Percentiles rank a stretch among this genome's conserved stretches.
Conservation (phyloP, 2,888 invertebrate genomes). For the Lepidochitona cinerea region DNA sequence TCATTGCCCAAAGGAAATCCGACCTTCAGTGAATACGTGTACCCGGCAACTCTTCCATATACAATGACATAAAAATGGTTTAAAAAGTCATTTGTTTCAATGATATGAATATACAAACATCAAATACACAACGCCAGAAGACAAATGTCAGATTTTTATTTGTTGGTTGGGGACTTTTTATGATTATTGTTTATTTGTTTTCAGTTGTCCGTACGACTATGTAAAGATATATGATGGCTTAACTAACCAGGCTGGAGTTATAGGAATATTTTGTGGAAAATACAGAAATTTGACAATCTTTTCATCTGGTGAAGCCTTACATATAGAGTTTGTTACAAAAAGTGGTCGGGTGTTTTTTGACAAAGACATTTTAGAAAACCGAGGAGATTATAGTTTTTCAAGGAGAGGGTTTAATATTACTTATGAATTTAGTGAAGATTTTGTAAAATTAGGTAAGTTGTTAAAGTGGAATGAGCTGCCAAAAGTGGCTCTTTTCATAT, state of each 20-base stretch:
- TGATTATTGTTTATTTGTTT: constrained; percentile 49
- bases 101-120: too few species aligned
- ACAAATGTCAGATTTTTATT: too few species aligned
- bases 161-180: too few species aligned
- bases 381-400: constrained; percentile 74
- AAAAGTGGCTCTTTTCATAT: too few species aligned
- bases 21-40: too few species aligned
- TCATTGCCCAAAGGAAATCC: too few species aligned
- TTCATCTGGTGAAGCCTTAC: constrained; percentile 91
- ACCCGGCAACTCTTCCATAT: too few species aligned
- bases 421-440: constrained; percentile 98
- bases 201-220: constrained; percentile 98
- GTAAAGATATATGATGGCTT: constrained; percentile 97
- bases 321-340: constrained; percentile 92
- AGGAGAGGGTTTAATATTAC: constrained; percentile 99
- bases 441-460: constrained; percentile 94
- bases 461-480: too few species aligned
- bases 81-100: background rate
- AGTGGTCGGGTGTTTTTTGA: constrained; percentile 78
- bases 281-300: constrained; percentile 96
- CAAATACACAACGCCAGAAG: too few species aligned
- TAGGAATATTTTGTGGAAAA: constrained; percentile 97
- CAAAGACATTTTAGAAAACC: constrained; percentile 45
- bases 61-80: too few species aligned
- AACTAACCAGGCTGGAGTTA: constrained; percentile 88